A percentile compares a stretch with the other conserved stretches of the same genome.
Conservation (phyloP, 2,888 invertebrate genomes). For the Tyria jacobaeae region DNA sequence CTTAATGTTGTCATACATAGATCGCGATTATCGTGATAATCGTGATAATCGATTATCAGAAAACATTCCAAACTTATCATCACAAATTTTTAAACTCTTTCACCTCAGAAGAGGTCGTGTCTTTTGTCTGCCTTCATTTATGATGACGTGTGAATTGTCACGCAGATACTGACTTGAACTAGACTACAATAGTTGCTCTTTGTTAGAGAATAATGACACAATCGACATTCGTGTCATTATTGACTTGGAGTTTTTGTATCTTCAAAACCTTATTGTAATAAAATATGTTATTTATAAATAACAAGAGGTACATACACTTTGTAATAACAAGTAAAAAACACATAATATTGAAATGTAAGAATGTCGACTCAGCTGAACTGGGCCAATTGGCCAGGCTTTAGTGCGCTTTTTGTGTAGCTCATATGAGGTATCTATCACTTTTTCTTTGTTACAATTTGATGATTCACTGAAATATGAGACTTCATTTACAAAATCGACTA, state of each 20-base stretch:
- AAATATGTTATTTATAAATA: background rate
- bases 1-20: constrained; percentile 4
- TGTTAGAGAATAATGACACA: constrained; percentile 1
- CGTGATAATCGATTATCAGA: constrained; percentile 39
- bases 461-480: background rate
- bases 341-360: background rate
- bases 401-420: background rate
- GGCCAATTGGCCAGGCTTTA: background rate
- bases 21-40: constrained; percentile 16
- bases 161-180: background rate
- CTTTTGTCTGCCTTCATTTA: background rate
- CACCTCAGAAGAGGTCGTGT: background rate
- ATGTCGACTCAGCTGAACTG: background rate
- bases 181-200: background rate
- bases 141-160: background rate
- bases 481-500: background rate
- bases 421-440: background rate
- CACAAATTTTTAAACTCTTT: constrained; percentile 28
- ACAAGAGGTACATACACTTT: background rate
- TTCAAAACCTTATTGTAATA: background rate
- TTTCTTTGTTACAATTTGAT: background rate
- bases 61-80: constrained; percentile 49
- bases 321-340: too few relatives aligned
- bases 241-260: background rate
- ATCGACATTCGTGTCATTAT: background rate